Conservation (phyloP, 2,113 vertebrate genomes). For the Maccullochella peelii region DNA sequence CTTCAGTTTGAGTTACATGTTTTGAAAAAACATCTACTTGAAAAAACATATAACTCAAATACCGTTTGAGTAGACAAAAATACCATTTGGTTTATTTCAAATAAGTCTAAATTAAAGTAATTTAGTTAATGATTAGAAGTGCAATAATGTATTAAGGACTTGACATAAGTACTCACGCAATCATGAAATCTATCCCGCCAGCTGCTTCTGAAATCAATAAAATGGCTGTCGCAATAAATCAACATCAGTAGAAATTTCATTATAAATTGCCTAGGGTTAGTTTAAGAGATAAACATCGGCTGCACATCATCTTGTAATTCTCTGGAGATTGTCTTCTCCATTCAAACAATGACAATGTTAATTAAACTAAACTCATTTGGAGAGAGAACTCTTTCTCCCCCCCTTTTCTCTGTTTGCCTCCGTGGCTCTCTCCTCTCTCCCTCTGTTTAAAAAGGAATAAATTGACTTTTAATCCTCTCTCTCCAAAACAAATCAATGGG, state of each 20-base stretch:
- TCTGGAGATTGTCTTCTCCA: constrained; percentile 48
- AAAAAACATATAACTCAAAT: too few species aligned
- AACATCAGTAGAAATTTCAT: constrained; percentile 51
- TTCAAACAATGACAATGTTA: constrained; percentile 66
- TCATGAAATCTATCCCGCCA: constrained; percentile 36
- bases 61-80: too few species aligned
- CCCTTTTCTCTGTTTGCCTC: constrained; percentile 13
- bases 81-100: background rate
- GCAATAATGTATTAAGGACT: constrained; percentile 1
- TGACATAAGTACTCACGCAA: constrained; percentile 13
- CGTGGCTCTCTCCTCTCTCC: background rate
- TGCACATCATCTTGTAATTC: constrained; percentile 49
- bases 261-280: constrained; percentile 51
- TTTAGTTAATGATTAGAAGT: constrained; percentile 27
- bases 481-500: constrained; percentile 44
- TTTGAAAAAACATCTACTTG: too few species aligned
- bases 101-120: constrained; percentile 14
- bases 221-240: constrained; percentile 52
- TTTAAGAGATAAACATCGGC: constrained; percentile 57
- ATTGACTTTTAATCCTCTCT: constrained; percentile 51
- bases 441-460: constrained; percentile 44
- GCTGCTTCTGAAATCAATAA: constrained; percentile 56
- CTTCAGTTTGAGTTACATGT: background rate
- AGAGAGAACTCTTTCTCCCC: constrained; percentile 9
- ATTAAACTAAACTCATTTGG: constrained; percentile 64